These are phyloP conservation scores for Drosophila multiciliata DNA, from an alignment of 2,888 invertebrate genomes.

Conservation along the genomic window DNA sequence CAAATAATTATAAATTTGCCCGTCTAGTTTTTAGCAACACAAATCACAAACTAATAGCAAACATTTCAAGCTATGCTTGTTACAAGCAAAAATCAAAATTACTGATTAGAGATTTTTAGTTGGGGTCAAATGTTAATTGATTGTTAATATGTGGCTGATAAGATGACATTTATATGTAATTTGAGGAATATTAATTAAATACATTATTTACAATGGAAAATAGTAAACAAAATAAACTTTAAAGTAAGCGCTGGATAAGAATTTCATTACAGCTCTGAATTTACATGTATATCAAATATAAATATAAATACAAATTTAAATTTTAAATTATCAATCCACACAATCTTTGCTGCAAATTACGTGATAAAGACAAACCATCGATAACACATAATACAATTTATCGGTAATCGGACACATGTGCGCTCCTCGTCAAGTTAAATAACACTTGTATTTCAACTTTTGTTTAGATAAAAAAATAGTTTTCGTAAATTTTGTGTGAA, in stretches of 20 bases:
- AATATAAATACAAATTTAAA: background rate
- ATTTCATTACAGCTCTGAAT: background rate
- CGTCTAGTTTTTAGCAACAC: slow-evolving; percentile 2
- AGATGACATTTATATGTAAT: background rate
- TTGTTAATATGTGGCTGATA: background rate
- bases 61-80: background rate
- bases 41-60: slow-evolving; percentile 12
- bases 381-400: slow-evolving; percentile 15
- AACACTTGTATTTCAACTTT: slow-evolving; percentile 40
- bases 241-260: background rate
- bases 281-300: background rate
- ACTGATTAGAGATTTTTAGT: slow-evolving; percentile 33
- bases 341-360: background rate
- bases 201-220: background rate
- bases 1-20: too few species aligned
- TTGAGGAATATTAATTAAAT: background rate
- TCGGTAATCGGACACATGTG: slow-evolving; percentile 47
- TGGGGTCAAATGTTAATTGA: slow-evolving; percentile 38
- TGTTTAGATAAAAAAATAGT: slow-evolving; percentile 8
- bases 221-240: too few species aligned
- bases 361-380: slow-evolving; percentile 16
- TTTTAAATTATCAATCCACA: background rate
- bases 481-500: slow-evolving; percentile 12
- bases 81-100: slow-evolving; percentile 31
- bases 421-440: slow-evolving; percentile 47